Base-by-base conservation (phyloP, 1,140 invertebrate genomes). In the Drosophila nigromelanica region DNA sequence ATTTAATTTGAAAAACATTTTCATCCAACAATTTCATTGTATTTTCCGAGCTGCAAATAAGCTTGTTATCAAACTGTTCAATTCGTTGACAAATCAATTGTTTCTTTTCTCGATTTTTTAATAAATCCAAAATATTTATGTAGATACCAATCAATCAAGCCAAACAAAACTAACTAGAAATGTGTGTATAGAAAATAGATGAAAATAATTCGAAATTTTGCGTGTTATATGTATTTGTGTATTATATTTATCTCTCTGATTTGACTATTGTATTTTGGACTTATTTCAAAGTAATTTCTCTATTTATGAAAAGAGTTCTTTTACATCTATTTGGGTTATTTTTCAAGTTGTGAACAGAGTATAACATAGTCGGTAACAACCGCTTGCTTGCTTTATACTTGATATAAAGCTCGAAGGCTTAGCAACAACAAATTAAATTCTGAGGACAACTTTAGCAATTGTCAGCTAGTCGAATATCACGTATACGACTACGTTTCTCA, bases 401-500 rank as follows among this genome's bases (percentile, higher is more conserved):
- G 33, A 35, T 35, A 35, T 8, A 35, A 10, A 8, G 33, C 8
- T 24, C 3, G 21, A 24, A 24, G 21, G 21, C 33, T 35, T 35
- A 3, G 33, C 15, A 62, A 35, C 52, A 40, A 24, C 11, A 52
- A 43, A 11, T 21, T 33, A 0, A 61, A 48, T 58, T 43, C 21
- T n/a, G 15, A 24, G 24, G 24, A 5, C 7, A 45, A 18, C 40
- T 45, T 56, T 10, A 15, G 15, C 37, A 40, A 21, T 40, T 51
- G 48, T 64, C 62, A 75, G 68, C 67, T 78, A 64, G 63, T 77
- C 76, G 67, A 82, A 77, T 71, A 78, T 68, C 52, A 66, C 50
- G 61, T 82, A 82, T 82, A 82, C 63, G 74, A 67, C 30, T 10
- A 40, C 50, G 33, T 40, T 14, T 40, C 11, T 48, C 24, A 10